A percentile compares a stretch with the other conserved stretches of the same genome.
Evolutionary conservation across 2,888 invertebrate species (phyloP).

Genomic region (Nemotelus nigrinus): DNA sequence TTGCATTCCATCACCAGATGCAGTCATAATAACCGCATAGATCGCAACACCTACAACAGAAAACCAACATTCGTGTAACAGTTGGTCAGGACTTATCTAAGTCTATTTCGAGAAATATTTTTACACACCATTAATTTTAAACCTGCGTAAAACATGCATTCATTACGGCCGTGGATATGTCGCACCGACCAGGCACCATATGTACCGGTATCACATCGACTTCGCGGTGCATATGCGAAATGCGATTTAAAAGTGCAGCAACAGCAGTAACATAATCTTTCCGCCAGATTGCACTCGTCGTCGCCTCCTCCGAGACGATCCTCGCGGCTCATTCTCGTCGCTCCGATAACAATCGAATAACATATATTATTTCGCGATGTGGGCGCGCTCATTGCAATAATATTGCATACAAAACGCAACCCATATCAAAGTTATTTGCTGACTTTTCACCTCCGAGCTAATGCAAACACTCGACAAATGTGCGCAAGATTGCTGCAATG

Average conservation of each 20-base stretch:
- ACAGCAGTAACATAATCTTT: neutral
- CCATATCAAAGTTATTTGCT: conserved; percentile 45
- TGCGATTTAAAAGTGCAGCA: neutral
- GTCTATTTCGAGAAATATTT: conserved; percentile 20
- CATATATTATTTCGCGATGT: conserved; percentile 14
- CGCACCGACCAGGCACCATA: neutral
- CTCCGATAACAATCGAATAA: conserved; percentile 8
- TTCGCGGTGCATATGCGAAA: neutral
- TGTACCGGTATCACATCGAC: no score
- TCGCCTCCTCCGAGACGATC: neutral
- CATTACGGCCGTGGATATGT: neutral
- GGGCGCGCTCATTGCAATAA: conserved; percentile 25
- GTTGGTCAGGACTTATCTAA: neutral
- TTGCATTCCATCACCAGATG: neutral
- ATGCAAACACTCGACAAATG: conserved; percentile 2
- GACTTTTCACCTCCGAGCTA: conserved; percentile 45
- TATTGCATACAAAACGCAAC: conserved; percentile 22
- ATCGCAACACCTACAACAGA: neutral
- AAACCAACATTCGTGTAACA: conserved; percentile 1
- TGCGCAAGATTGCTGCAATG: neutral
- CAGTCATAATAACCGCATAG: neutral
- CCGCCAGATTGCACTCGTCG: neutral
- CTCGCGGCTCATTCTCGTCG: neutral
- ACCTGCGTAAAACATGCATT: conserved; percentile 13
- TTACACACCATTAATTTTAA: conserved; percentile 28